A percentile compares a stretch with the other conserved stretches of the same genome.
Evolutionary conservation across 2,797 vertebrate species (phyloP).

Genomic region (Moxostoma hubbsi): DNA sequence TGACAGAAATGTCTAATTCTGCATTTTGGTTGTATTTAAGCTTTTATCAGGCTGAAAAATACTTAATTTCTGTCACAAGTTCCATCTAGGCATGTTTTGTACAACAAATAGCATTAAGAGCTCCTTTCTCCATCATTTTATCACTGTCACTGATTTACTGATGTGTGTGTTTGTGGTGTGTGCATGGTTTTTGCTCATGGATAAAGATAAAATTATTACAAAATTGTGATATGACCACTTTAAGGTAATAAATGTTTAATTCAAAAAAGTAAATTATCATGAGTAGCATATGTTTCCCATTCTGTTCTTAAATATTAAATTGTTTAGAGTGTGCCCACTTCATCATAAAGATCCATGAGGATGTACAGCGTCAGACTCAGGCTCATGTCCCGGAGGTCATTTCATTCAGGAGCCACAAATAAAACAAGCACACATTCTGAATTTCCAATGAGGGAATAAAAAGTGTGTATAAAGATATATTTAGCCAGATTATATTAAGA

Average conservation of each 20-base stretch:
- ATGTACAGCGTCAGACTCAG: conserved; percentile 33
- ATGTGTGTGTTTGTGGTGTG: no score
- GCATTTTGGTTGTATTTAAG: no score
- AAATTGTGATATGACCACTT: conserved; percentile 1
- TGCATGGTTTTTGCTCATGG: no score
- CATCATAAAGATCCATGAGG: conserved; percentile 35
- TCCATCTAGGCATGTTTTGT: no score
- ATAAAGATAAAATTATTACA: no score
- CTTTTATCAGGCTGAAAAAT: no score
- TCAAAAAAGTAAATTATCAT: conserved; percentile 15
- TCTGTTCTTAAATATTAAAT: conserved; percentile 31
- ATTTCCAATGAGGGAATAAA: conserved; percentile 34
- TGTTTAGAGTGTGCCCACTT: conserved; percentile 19
- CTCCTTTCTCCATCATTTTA: no score
- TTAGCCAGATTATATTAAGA: conserved; percentile 43
- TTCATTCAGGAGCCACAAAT: conserved; percentile 49
- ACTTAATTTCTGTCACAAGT: no score
- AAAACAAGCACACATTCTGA: conserved; percentile 37
- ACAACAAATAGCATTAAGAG: no score
- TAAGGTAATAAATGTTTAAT: conserved; percentile 21
- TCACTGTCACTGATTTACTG: no score
- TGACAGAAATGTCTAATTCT: no score
- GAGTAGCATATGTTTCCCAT: conserved; percentile 14
- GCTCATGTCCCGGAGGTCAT: conserved; percentile 44
- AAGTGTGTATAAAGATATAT: conserved; percentile 16